Evolutionary conservation across 2,113 vertebrate species (phyloP).

Genomic region (Brachionichthys hirsutus): DNA sequence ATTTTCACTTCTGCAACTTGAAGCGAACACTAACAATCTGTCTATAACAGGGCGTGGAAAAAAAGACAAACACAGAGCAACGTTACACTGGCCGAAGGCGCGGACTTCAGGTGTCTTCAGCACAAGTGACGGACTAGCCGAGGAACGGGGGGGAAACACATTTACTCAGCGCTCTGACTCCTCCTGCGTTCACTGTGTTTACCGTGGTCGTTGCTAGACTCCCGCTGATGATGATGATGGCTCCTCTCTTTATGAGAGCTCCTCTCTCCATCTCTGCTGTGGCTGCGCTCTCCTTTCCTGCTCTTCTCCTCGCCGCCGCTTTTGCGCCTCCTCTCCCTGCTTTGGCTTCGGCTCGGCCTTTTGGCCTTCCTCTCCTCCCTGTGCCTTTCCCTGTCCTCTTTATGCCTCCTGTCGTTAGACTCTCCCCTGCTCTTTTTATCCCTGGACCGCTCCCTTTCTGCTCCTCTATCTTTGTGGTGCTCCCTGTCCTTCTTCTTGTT

Average conservation of each 20-base stretch:
- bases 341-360: constrained; percentile 71
- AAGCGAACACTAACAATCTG: constrained; percentile 54
- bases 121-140: constrained; percentile 35
- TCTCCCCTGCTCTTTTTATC: constrained; percentile 86
- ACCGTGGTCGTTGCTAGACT: constrained; percentile 85
- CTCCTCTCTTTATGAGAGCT: constrained; percentile 85
- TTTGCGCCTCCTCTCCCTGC: constrained; percentile 80
- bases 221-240: constrained; percentile 84
- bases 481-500: constrained; percentile 89
- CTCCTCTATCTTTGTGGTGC: constrained; percentile 86
- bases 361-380: constrained; percentile 84
- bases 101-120: constrained; percentile 41
- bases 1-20: constrained; percentile 52
- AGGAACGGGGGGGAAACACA: constrained; percentile 26
- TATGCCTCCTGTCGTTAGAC: constrained; percentile 83
- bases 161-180: constrained; percentile 86
- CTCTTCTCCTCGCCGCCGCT: constrained; percentile 81
- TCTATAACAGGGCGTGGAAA: constrained; percentile 35
- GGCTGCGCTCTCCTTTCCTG: constrained; percentile 85
- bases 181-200: constrained; percentile 78
- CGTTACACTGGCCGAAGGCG: constrained; percentile 49
- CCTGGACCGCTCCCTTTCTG: constrained; percentile 84
- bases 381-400: constrained; percentile 88
- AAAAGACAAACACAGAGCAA: constrained; percentile 56
- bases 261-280: constrained; percentile 80